phyloP scores from a whole-genome alignment of 1,140 invertebrate genomes.

The Ladona fulva region DNA sequence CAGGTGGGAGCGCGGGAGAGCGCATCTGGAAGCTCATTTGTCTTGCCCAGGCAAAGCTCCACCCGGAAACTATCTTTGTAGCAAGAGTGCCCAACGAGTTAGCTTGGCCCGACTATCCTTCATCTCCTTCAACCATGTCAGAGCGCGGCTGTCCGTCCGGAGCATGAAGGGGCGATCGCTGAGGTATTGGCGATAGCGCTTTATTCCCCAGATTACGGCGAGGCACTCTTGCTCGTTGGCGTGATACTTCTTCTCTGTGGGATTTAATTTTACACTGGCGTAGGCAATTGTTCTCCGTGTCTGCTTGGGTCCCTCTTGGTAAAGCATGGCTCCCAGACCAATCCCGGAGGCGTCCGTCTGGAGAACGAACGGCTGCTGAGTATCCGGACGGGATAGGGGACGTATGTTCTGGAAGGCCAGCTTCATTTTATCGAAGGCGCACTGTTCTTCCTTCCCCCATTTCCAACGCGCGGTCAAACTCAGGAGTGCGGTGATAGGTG shows the following conservation, averaged over 20 bases:
- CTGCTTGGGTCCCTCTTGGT: neutral
- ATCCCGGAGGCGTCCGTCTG: neutral
- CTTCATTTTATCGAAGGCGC: neutral
- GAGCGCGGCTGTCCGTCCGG: constrained; percentile 22
- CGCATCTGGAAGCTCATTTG: constrained; percentile 28
- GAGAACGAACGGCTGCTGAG: neutral
- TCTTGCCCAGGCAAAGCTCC: constrained; percentile 24
- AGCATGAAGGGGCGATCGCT: too few species aligned
- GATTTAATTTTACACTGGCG: neutral
- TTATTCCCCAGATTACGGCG: too few species aligned
- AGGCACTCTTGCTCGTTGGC: too few species aligned
- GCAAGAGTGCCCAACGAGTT: constrained; percentile 28
- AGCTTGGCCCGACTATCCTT: constrained; percentile 27
- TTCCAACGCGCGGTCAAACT: neutral
- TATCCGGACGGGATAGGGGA: neutral
- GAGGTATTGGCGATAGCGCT: too few species aligned
- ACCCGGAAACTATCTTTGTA: constrained; percentile 26
- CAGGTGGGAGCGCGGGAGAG: neutral
- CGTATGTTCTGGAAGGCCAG: neutral
- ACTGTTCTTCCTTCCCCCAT: neutral
- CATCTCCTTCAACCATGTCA: constrained; percentile 25
- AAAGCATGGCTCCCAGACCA: neutral
- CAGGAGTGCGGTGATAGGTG: constrained; percentile 22
- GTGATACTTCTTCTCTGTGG: neutral
- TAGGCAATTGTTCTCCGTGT: neutral